Percentiles rank a stretch among this genome's conserved stretches.
These are phyloP conservation scores for Ectemnius cavifrons DNA, from an alignment of 2,888 invertebrate genomes.

Conservation along the genomic window DNA sequence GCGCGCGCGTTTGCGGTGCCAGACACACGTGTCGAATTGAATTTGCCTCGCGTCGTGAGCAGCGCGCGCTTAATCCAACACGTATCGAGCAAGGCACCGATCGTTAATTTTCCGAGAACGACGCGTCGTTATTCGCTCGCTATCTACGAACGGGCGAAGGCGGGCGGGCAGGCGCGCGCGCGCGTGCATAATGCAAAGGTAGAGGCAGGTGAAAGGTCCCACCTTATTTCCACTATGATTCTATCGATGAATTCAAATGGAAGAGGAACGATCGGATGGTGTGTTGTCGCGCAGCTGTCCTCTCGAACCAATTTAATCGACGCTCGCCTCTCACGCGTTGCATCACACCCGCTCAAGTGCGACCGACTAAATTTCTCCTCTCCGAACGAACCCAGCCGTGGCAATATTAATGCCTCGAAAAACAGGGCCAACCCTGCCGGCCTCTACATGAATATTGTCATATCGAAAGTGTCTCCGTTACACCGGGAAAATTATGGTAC, in stretches of 20 bases:
- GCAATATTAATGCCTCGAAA: slow-evolving; percentile 43
- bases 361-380: slow-evolving; percentile 15
- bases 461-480: neutral
- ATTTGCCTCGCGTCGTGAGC: slow-evolving; percentile 29
- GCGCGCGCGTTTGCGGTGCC: neutral
- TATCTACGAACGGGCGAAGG: slow-evolving; percentile 13
- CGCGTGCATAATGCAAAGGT: slow-evolving; percentile 42
- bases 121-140: slow-evolving; percentile 26
- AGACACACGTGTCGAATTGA: slow-evolving; percentile 23
- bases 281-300: slow-evolving; percentile 46
- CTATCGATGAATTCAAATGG: slow-evolving; percentile 49
- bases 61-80: slow-evolving; percentile 12
- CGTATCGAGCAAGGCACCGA: slow-evolving; percentile 12
- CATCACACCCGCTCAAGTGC: slow-evolving; percentile 4
- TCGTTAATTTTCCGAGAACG: slow-evolving; percentile 29
- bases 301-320: slow-evolving; percentile 24
- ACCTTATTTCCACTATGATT: slow-evolving; percentile 50
- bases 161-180: slow-evolving; percentile 6
- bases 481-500: slow-evolving; percentile 35
- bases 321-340: neutral
- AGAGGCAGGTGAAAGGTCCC: slow-evolving; percentile 51
- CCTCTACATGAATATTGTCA: slow-evolving; percentile 12
- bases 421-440: slow-evolving; percentile 35
- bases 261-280: slow-evolving; percentile 22
- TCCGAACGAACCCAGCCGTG: neutral